phyloP scores from a whole-genome alignment of 2,113 vertebrate species.

The Setophaga petechia region DNA sequence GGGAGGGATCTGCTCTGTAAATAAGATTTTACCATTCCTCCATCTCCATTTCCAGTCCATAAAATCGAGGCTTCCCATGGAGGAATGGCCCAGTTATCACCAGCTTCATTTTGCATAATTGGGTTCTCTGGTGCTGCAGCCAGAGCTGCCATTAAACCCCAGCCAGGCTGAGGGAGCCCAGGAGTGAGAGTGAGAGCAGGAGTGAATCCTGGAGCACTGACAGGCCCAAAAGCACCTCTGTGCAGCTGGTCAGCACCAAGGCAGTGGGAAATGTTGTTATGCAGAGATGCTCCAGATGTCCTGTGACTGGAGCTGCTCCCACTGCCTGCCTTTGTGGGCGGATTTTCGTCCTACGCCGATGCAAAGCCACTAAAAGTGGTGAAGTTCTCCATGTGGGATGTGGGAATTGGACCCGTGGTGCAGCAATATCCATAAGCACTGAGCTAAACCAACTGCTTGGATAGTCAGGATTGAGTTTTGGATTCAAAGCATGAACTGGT shows the following conservation, averaged over 20 bases:
- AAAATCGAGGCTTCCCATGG: not conserved
- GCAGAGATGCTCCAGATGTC: not conserved
- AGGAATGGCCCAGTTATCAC: not conserved
- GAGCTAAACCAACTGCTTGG: not conserved
- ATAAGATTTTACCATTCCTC: not conserved
- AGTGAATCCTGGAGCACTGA: not conserved
- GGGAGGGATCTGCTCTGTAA: not conserved
- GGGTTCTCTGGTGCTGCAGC: not conserved
- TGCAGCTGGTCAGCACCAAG: not conserved
- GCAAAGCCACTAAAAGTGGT: not conserved
- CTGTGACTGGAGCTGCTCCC: not conserved
- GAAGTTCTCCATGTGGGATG: not conserved
- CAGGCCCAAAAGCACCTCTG: not conserved
- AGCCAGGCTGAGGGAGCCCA: not conserved
- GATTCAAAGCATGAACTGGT: not conserved
- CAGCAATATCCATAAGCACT: not conserved
- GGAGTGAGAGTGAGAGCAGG: not conserved
- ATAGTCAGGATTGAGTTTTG: not conserved
- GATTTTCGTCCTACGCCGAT: not conserved
- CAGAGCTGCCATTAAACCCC: not conserved
- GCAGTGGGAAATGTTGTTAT: not conserved
- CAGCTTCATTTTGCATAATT: not conserved
- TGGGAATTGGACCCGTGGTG: not conserved
- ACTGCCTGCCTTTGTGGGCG: fast-evolving
- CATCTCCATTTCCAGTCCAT: not conserved